Evolutionary conservation across 2,113 vertebrate genomes (phyloP).

Genomic region (Engystomops pustulosus): DNA sequence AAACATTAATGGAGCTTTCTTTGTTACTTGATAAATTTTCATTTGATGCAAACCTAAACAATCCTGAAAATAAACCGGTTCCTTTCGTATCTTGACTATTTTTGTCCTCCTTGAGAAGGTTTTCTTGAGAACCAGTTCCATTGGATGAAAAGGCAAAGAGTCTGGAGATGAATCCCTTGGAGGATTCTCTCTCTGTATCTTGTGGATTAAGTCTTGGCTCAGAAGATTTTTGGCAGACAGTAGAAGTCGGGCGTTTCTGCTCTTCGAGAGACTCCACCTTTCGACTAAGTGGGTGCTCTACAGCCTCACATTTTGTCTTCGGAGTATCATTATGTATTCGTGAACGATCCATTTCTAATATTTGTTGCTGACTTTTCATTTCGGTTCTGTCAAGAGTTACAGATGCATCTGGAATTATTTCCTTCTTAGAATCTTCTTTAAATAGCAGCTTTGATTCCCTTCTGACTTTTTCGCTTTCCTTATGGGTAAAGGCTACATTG

Average conservation of each 20-base stretch:
- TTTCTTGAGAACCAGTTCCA: constrained; percentile 68
- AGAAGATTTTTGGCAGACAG: not conserved
- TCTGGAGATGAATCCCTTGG: constrained; percentile 75
- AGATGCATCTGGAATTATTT: not conserved
- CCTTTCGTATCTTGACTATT: constrained; percentile 63
- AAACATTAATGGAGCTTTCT: constrained; percentile 63
- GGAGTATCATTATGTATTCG: not conserved
- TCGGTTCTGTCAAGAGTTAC: not conserved
- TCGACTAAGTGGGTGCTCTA: not conserved
- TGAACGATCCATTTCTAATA: not conserved
- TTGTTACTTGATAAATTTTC: constrained; percentile 69
- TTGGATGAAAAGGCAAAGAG: constrained; percentile 72
- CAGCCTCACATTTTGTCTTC: not conserved
- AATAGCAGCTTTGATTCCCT: not conserved
- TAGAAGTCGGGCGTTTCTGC: not conserved
- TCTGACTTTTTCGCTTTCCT: constrained; percentile 18
- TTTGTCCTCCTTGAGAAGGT: constrained; percentile 60
- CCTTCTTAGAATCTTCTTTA: not conserved
- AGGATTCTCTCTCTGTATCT: constrained; percentile 60
- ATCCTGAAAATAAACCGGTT: constrained; percentile 70
- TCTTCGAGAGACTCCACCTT: not conserved
- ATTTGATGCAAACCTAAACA: constrained; percentile 70
- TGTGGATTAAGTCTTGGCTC: constrained; percentile 53
- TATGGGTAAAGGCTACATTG: constrained; percentile 65
- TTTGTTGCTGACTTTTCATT: not conserved